phyloP scores from a whole-genome alignment of 2,888 invertebrate species.

The Rhingia rostrata region DNA sequence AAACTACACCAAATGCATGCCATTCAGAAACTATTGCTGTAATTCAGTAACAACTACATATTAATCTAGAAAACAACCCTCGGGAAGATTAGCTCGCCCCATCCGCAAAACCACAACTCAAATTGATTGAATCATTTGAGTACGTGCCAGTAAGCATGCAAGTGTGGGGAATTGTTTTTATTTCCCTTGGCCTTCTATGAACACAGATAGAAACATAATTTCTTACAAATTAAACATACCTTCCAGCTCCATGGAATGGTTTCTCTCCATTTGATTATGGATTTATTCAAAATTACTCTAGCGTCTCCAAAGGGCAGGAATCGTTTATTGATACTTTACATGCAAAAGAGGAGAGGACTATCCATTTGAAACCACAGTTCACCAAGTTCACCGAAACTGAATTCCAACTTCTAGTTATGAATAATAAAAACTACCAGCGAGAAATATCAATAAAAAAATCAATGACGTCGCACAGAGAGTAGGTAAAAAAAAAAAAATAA shows the following conservation, averaged over 20 bases:
- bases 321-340: slow-evolving; percentile 48
- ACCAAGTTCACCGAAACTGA: slow-evolving; percentile 62
- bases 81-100: background rate
- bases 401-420: slow-evolving; percentile 39
- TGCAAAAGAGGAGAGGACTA: slow-evolving; percentile 35
- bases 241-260: slow-evolving; percentile 56
- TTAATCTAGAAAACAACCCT: background rate
- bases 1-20: background rate
- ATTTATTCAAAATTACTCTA: slow-evolving; percentile 22
- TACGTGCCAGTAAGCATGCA: slow-evolving; percentile 52
- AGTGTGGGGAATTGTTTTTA: background rate
- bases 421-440: slow-evolving; percentile 49
- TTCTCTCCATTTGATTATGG: slow-evolving; percentile 54
- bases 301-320: background rate
- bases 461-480: slow-evolving; percentile 60
- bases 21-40: background rate
- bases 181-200: background rate
- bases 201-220: slow-evolving; percentile 14
- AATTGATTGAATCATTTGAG: slow-evolving; percentile 15
- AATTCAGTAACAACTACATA: too few species aligned
- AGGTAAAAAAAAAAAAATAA: slow-evolving; percentile 16
- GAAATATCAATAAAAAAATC: slow-evolving; percentile 61
- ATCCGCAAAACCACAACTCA: background rate
- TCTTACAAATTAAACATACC: slow-evolving; percentile 57
- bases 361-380: slow-evolving; percentile 25